phyloP scores from a whole-genome alignment of 1,140 invertebrate species.

The Drosophila aff. region DNA sequence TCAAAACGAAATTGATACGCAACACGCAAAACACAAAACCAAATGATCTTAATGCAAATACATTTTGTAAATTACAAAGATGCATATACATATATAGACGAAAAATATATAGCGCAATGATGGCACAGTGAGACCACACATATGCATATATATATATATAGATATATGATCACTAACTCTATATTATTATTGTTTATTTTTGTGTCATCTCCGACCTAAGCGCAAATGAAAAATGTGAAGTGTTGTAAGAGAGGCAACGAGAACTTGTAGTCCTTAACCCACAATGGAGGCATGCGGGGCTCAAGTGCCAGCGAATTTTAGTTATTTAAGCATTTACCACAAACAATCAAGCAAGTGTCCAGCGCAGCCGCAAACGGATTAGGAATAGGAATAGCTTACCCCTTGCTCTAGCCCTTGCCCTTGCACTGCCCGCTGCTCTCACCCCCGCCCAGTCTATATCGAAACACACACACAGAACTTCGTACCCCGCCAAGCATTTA shows the following conservation, averaged over 20 bases:
- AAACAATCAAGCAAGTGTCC: conserved; percentile 30
- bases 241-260: conserved; percentile 51
- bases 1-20: conserved; percentile 72
- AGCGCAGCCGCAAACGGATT: conserved; percentile 38
- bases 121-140: conserved; percentile 21
- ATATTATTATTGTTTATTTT: conserved; percentile 36
- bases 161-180: conserved; percentile 23
- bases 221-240: conserved; percentile 50
- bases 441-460: conserved; percentile 27
- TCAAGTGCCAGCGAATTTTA: conserved; percentile 74
- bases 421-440: conserved; percentile 36
- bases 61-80: conserved; percentile 65
- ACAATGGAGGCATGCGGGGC: conserved; percentile 63
- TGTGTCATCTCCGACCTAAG: conserved; percentile 41
- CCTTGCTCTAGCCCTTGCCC: conserved; percentile 17
- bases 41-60: conserved; percentile 75
- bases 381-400: conserved; percentile 10
- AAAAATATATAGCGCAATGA: conserved; percentile 28
- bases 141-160: neutral
- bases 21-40: conserved; percentile 54
- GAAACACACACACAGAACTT: conserved; percentile 10
- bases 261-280: conserved; percentile 57
- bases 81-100: conserved; percentile 42
- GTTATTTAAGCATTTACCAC: conserved; percentile 74
- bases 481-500: conserved; percentile 70